Conservation (phyloP, 2,888 invertebrate species). For the Agonum fuliginosum region DNA sequence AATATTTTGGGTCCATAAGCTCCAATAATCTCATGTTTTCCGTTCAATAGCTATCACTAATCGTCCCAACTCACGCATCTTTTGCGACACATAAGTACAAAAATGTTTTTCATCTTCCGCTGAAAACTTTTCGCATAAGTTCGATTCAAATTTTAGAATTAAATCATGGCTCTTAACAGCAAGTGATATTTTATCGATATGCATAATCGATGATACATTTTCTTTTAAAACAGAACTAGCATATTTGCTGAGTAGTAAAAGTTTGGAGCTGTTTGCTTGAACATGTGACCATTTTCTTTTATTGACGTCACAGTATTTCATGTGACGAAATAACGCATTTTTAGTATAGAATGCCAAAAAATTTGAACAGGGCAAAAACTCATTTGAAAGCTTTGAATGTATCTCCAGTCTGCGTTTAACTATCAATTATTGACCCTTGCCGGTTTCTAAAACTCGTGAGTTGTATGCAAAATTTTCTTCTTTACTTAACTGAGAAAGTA, state of each 20-base stretch:
- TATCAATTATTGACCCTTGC: neutral
- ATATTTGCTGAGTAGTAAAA: neutral
- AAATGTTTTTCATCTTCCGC: neutral
- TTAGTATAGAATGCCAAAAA: neutral
- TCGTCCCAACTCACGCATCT: neutral
- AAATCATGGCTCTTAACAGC: neutral
- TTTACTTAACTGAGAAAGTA: no score
- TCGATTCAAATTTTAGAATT: neutral
- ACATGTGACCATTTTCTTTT: slow-evolving; percentile 3
- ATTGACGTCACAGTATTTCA: neutral
- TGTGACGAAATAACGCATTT: neutral
- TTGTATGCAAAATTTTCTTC: neutral
- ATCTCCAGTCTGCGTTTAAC: neutral
- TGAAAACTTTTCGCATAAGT: neutral
- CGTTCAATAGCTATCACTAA: neutral
- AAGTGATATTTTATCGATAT: neutral
- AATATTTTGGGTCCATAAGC: neutral
- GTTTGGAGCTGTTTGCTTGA: neutral
- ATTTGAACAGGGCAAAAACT: neutral
- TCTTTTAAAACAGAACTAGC: neutral
- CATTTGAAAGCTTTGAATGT: neutral
- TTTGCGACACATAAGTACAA: neutral
- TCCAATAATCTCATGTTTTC: neutral
- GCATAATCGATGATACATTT: neutral
- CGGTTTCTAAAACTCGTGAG: neutral